These are phyloP conservation scores for Hyperoplus immaculatus DNA, from an alignment of 2,797 vertebrate species.

Conservation along the genomic window DNA sequence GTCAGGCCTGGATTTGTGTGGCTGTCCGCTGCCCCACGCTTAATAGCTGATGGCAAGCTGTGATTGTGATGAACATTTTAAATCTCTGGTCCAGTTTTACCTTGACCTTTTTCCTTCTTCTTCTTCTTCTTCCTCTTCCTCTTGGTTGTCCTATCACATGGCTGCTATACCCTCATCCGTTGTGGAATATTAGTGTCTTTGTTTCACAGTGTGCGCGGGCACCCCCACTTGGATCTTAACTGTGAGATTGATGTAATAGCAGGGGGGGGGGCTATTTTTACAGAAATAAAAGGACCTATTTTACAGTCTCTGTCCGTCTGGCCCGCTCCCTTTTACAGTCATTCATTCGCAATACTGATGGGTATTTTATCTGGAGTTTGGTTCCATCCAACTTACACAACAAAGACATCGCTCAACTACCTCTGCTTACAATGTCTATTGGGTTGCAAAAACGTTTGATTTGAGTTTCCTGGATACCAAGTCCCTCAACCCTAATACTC, in stretches of 20 bases:
- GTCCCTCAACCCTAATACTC: neutral
- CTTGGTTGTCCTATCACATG: slow-evolving; percentile 42
- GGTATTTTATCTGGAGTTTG: slow-evolving; percentile 18
- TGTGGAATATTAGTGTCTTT: slow-evolving; percentile 67
- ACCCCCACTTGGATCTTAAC: slow-evolving; percentile 38
- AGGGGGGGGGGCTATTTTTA: slow-evolving; percentile 23
- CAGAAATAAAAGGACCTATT: slow-evolving; percentile 51
- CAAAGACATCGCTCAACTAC: neutral
- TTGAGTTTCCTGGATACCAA: neutral
- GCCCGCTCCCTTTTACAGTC: neutral
- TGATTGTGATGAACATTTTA: slow-evolving; percentile 86
- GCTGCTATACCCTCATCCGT: slow-evolving; percentile 52
- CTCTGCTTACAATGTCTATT: neutral
- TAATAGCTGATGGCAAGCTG: slow-evolving; percentile 86
- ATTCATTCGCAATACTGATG: too few species aligned
- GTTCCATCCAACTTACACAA: slow-evolving; percentile 2
- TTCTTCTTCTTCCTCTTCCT: slow-evolving; percentile 72
- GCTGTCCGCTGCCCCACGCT: slow-evolving; percentile 80
- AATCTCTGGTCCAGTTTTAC: slow-evolving; percentile 80
- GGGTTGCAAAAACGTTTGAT: slow-evolving; percentile 9
- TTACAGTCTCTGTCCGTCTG: slow-evolving; percentile 30
- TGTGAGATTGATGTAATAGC: slow-evolving; percentile 55
- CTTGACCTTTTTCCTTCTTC: slow-evolving; percentile 82
- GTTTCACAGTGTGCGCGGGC: slow-evolving; percentile 52
- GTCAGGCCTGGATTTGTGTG: slow-evolving; percentile 82